These are phyloP conservation scores for Pristionchus maxplancki DNA, from an alignment of 2,888 invertebrate species.

Conservation along the genomic window DNA sequence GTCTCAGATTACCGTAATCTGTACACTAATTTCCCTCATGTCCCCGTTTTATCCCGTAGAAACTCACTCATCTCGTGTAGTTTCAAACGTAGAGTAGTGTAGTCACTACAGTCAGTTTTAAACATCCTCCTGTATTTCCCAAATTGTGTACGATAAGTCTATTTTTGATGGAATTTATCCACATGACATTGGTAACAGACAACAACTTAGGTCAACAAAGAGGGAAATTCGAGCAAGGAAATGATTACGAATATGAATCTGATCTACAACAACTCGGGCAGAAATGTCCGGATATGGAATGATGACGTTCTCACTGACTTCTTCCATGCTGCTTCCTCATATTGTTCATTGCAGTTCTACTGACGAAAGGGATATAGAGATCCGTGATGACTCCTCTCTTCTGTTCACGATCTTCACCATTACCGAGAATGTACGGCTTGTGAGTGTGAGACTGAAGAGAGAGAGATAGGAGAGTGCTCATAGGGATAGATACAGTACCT, in stretches of 20 bases:
- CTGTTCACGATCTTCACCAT: not conserved
- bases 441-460: conserved; percentile 27
- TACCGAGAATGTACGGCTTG: not conserved
- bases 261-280: not conserved
- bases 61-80: conserved; percentile 28
- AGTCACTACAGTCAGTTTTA: not conserved
- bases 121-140: not conserved
- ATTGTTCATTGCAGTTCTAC: conserved; percentile 13
- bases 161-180: not conserved
- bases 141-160: not conserved
- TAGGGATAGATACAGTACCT: conserved; percentile 36
- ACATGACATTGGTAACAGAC: not conserved
- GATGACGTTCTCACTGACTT: not conserved
- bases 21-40: not conserved
- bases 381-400: conserved; percentile 12
- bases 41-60: not conserved
- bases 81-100: not conserved
- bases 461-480: no score
- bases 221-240: not conserved
- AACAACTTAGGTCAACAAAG: conserved; percentile 20
- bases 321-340: conserved; percentile 4
- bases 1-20: not conserved
- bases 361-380: conserved; percentile 43
- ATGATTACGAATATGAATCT: no score
- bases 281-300: not conserved